Evolutionary conservation across 2,113 vertebrate genomes (phyloP).

Genomic region (Alligator mississippiensis): DNA sequence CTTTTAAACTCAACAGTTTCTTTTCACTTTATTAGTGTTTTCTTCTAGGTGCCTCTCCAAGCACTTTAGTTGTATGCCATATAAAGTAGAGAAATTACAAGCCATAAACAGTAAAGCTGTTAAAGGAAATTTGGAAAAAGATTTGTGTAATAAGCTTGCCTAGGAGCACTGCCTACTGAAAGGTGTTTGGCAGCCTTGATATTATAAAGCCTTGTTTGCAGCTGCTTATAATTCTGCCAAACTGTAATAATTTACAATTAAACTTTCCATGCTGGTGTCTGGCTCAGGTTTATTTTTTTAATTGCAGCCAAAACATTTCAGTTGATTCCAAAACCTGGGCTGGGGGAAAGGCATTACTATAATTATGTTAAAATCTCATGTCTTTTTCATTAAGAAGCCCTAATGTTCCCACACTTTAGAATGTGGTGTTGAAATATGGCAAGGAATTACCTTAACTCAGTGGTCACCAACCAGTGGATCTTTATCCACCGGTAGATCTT

Average conservation of each 20-base stretch:
- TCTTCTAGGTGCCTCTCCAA: background rate
- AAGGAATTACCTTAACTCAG: too few species aligned
- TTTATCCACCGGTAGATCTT: too few species aligned
- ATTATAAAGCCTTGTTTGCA: background rate
- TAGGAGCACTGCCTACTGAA: slow-evolving; percentile 6
- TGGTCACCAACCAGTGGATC: too few species aligned
- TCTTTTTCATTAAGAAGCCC: slow-evolving; percentile 30
- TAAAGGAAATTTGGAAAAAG: slow-evolving; percentile 51
- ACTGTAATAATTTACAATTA: slow-evolving; percentile 42
- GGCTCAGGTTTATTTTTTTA: slow-evolving; percentile 23
- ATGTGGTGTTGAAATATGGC: background rate
- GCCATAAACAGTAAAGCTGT: slow-evolving; percentile 20
- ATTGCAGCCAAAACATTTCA: slow-evolving; percentile 33
- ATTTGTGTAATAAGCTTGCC: background rate
- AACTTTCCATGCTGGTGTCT: slow-evolving; percentile 39
- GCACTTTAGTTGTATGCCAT: background rate
- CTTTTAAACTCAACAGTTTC: background rate
- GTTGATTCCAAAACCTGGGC: slow-evolving; percentile 27
- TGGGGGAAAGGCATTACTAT: slow-evolving; percentile 51
- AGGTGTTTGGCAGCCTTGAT: slow-evolving; percentile 9
- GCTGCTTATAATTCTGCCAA: slow-evolving; percentile 21
- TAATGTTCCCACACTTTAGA: background rate
- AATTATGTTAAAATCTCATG: slow-evolving; percentile 34
- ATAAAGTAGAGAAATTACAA: slow-evolving; percentile 3
- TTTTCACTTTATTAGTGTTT: slow-evolving; percentile 14